Evolutionary conservation across 35 echinoderm and acorn worm species (phyloP), one percentile per base, ranked within the genome.

Genomic region (Lytechinus pictus): DNA sequence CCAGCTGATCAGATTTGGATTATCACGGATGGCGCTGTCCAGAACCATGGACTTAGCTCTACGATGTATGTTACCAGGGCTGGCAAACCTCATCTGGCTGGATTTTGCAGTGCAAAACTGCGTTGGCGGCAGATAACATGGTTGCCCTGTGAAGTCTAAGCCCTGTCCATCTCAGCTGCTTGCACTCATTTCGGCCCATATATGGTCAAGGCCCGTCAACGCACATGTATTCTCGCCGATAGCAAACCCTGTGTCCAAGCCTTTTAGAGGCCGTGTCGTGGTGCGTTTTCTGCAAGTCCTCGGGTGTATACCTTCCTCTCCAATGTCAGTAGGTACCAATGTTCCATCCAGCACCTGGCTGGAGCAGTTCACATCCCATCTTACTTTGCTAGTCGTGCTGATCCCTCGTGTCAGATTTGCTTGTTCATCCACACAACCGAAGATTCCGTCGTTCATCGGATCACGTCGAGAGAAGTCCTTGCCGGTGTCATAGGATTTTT

Each of bases 381-480:
- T 54, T 94, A 98, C 92, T 97, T 97, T 19, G 96, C 96, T 54
- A 98, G 95, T 57, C 96, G 97, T 12, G 96, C 95, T 58, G 97
- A 96, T 10, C 94, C 96, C n/a, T n/a, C n/a, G n/a, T n/a, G n/a
- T n/a, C n/a, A n/a, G n/a, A n/a, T n/a, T n/a, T n/a, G n/a, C n/a
- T n/a, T n/a, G n/a, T n/a, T n/a, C n/a, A n/a, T n/a, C n/a, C n/a
- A n/a, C n/a, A n/a, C n/a, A n/a, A n/a, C 95, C 10, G 86, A 95
- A 27, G 96, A 95, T 5, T 57, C 90, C 19, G 89, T 93, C 3
- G 92, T 97, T 29, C 66, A 60, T 53, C 93, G 91, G 9, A 28
- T 94, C 14, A 94, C 97, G 1, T 27, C 91, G 29, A 57, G 95
- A 12, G 96, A 98, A 6, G 88, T 98, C 27, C 12, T 96, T 1